Conservation (phyloP, 2,113 vertebrate species). For the Mustela lutreola region DNA sequence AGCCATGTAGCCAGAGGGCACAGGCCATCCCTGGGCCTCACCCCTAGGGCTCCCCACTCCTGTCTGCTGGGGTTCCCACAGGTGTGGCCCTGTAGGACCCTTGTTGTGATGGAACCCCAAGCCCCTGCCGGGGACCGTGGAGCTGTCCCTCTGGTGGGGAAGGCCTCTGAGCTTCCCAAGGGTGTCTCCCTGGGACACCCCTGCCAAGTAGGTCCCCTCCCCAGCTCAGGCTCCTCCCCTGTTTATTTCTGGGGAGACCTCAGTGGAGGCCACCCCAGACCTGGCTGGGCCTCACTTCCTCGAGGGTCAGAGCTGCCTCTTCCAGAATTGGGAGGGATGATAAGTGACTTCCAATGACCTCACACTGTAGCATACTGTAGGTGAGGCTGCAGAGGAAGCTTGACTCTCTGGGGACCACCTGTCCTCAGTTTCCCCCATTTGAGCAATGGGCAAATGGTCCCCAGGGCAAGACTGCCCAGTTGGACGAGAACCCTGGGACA, state of each 20-base stretch:
- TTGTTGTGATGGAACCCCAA: too few species aligned
- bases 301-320: not conserved
- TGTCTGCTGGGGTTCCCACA: not conserved
- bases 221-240: not conserved
- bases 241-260: not conserved
- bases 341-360: not conserved
- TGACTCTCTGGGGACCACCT: not conserved
- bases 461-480: not conserved
- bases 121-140: not conserved
- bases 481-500: not conserved
- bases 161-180: not conserved
- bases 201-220: not conserved
- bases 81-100: too few species aligned
- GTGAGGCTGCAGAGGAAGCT: not conserved
- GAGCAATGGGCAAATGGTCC: not conserved
- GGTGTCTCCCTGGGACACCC: not conserved
- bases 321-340: not conserved
- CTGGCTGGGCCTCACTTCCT: not conserved
- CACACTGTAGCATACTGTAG: too few species aligned
- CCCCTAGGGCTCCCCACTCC: not conserved
- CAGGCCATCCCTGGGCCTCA: not conserved
- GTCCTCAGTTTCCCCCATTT: not conserved
- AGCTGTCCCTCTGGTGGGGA: not conserved
- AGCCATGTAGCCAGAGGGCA: not conserved
- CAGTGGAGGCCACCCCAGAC: too few species aligned